These are phyloP conservation scores for Hydropotes inermis DNA, from an alignment of 2,113 vertebrate species.

Conservation along the genomic window DNA sequence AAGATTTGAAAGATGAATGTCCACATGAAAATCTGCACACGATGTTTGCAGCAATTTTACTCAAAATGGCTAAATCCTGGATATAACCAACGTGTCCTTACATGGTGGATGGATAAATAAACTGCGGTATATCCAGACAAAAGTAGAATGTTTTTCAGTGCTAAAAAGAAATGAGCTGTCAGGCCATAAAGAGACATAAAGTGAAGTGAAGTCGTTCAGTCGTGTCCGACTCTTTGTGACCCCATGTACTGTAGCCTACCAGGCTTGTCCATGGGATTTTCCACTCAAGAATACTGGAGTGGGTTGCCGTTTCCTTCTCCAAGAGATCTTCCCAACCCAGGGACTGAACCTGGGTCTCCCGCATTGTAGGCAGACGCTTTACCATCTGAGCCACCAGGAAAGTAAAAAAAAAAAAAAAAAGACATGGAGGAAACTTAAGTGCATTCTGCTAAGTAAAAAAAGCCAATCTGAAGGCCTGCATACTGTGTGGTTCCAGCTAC, in stretches of 20 bases:
- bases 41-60: neutral
- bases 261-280: neutral
- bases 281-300: neutral
- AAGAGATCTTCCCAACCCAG: neutral
- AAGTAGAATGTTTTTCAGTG: neutral
- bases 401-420: neutral
- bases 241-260: neutral
- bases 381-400: neutral
- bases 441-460: neutral
- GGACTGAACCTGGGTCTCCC: neutral
- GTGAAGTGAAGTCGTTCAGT: neutral
- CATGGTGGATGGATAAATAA: neutral
- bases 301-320: neutral
- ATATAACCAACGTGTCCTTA: neutral
- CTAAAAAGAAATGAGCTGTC: neutral
- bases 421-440: neutral
- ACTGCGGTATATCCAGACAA: neutral
- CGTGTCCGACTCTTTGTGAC: neutral
- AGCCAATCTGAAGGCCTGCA: neutral
- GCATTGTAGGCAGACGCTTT: neutral
- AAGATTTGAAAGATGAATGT: neutral
- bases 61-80: neutral
- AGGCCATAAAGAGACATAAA: neutral
- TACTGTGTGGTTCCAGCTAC: neutral
- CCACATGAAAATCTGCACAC: neutral